Percentiles rank a stretch among this genome's conserved stretches.
phyloP scores from a whole-genome alignment of 1,140 invertebrate genomes.

The Orchesella cincta region DNA sequence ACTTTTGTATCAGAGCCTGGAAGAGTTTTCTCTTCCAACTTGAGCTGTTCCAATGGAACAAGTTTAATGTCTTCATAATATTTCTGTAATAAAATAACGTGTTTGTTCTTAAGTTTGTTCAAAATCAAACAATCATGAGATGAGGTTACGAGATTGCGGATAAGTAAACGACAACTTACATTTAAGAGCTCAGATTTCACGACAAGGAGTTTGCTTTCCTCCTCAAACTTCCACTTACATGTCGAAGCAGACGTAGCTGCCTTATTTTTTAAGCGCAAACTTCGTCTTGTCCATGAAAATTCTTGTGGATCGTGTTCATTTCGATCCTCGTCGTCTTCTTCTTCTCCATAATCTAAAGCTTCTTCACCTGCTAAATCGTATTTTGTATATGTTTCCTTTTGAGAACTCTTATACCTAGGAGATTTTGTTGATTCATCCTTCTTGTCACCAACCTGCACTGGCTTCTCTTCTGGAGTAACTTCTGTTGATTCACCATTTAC shows the following conservation, averaged over 20 bases:
- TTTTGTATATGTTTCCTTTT: slow-evolving; percentile 13
- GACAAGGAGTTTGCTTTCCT: slow-evolving; percentile 33
- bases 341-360: slow-evolving; percentile 47
- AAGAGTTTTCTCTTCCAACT: slow-evolving; percentile 35
- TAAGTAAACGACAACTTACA: slow-evolving; percentile 14
- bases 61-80: slow-evolving; percentile 39
- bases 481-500: background rate
- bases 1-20: background rate
- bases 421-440: slow-evolving; percentile 1
- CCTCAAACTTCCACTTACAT: slow-evolving; percentile 32
- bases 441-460: background rate
- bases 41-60: slow-evolving; percentile 31
- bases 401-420: slow-evolving; percentile 21
- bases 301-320: slow-evolving; percentile 36
- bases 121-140: too few relatives aligned
- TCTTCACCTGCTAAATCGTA: slow-evolving; percentile 39
- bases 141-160: background rate
- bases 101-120: background rate
- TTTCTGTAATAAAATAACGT: background rate
- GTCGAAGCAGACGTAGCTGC: background rate
- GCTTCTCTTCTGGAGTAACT: background rate
- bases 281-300: slow-evolving; percentile 40
- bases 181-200: slow-evolving; percentile 31
- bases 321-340: slow-evolving; percentile 35
- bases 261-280: slow-evolving; percentile 35